Evolutionary conservation across 2,113 vertebrate genomes (phyloP).

Genomic region (Chloropsis cyanopogon): DNA sequence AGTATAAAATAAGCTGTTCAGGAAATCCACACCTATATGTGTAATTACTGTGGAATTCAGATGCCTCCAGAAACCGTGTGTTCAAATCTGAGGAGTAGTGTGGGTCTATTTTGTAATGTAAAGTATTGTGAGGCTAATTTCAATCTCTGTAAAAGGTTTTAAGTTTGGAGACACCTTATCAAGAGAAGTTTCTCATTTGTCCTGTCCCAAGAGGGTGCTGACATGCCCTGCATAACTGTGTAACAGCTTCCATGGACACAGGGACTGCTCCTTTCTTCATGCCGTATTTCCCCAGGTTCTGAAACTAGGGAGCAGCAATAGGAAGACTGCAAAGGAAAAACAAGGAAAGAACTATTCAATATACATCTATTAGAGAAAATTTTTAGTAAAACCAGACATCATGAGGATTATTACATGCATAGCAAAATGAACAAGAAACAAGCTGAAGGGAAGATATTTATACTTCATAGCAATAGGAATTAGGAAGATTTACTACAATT

Average conservation of each 20-base stretch:
- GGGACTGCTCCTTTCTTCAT: background rate
- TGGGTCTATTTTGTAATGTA: background rate
- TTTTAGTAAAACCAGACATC: background rate
- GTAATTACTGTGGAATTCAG: background rate
- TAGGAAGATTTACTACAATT: background rate
- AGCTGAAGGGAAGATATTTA: background rate
- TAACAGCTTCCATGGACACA: background rate
- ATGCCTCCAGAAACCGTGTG: background rate
- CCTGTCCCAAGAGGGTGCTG: background rate
- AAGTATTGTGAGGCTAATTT: background rate
- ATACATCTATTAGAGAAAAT: background rate
- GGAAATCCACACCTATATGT: background rate
- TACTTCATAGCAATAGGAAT: background rate
- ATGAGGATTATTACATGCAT: background rate
- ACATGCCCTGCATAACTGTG: background rate
- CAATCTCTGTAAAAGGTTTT: background rate
- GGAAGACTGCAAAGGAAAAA: background rate
- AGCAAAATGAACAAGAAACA: background rate
- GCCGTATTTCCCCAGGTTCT: background rate
- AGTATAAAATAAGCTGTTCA: background rate
- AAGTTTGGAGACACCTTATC: background rate
- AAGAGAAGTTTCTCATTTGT: background rate
- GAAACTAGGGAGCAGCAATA: background rate
- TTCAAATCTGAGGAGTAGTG: background rate
- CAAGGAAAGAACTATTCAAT: background rate